Evolutionary conservation across 2,888 invertebrate species (phyloP), one percentile per base, ranked within the genome.

Genomic region (Tenthredo scrophulariae): DNA sequence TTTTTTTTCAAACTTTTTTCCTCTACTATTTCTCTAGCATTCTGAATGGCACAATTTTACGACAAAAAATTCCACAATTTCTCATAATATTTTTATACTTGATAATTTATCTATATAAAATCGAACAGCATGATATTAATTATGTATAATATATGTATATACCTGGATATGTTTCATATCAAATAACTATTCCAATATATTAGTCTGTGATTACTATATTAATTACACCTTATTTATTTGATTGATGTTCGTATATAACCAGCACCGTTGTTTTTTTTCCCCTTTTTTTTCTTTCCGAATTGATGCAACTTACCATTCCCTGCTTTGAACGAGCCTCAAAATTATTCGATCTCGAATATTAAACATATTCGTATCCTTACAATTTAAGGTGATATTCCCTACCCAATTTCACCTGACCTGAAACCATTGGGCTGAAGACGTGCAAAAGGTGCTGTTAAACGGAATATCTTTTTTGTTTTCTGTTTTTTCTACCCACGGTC

Each of bases 161-260:
- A 84, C 79, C 82, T 85, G 86, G 88, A 88, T 88, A 88, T 88
- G 87, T 88, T 67, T 84, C 85, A 85, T 87, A 85, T 86, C 84
- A 85, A 86, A 85, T 46, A n/a, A 15, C 54, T 65, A 65, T 54
- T 40, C 22, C 9, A 58, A 50, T 58, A 50, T 33, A 65, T 67
- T 62, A 82, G 15, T 50, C 37, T 37, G 26, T 67, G 43, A 50
- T 72, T 84, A 10, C n/a, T 62, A 67, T 15, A 67, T 29, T 67
- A 22, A 62, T 67, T 62, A 75, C 72, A 54, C 80, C 29, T n/a
- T 1, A 77, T 77, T 77, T 9, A 70, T 74, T 43, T 43, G 10
- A 22, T 40, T 74, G 40, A 74, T 74, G 33, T 67, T 67, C 67
- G 33, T 33, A 33, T 43, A 22, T 22, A 15, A 74, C 74, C 43